These are phyloP conservation scores for Cygnus buccinator DNA, from an alignment of 2,113 vertebrate species.

Conservation along the genomic window DNA sequence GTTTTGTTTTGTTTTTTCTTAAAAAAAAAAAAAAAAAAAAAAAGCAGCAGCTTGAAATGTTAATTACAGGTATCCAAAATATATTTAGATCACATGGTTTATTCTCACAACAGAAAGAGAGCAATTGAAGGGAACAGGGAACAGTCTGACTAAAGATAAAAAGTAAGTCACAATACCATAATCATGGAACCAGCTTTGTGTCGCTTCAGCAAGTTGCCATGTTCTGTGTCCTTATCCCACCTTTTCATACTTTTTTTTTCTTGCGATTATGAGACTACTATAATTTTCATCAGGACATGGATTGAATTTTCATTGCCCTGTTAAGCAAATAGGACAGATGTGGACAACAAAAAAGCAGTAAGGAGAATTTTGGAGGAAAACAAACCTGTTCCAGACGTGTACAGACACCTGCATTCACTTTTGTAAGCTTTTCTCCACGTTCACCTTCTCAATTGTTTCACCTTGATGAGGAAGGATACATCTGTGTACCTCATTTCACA, in stretches of 20 bases:
- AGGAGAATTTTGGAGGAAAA: not conserved
- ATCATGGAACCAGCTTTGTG: not conserved
- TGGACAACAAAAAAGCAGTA: not conserved
- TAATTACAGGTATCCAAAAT: not conserved
- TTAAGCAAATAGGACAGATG: not conserved
- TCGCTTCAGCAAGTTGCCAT: not conserved
- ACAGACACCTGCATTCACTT: not conserved
- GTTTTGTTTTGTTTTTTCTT: fast-evolving
- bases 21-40: not conserved
- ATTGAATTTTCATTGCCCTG: not conserved
- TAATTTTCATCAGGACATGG: not conserved
- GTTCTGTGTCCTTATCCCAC: not conserved
- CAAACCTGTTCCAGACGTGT: not conserved
- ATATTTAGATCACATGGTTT: not conserved
- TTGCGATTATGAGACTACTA: not conserved
- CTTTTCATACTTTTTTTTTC: not conserved
- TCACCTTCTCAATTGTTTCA: not conserved
- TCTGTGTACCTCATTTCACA: not conserved
- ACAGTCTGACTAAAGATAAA: not conserved
- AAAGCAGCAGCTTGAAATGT: too few relatives aligned
- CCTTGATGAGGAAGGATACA: not conserved
- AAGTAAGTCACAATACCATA: not conserved
- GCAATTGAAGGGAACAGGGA: not conserved
- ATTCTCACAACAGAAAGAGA: not conserved
- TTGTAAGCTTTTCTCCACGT: not conserved